Percentiles rank a stretch among this genome's conserved stretches.
Conservation (phyloP, 2,888 invertebrate genomes). For the Drosophila stalkeri region DNA sequence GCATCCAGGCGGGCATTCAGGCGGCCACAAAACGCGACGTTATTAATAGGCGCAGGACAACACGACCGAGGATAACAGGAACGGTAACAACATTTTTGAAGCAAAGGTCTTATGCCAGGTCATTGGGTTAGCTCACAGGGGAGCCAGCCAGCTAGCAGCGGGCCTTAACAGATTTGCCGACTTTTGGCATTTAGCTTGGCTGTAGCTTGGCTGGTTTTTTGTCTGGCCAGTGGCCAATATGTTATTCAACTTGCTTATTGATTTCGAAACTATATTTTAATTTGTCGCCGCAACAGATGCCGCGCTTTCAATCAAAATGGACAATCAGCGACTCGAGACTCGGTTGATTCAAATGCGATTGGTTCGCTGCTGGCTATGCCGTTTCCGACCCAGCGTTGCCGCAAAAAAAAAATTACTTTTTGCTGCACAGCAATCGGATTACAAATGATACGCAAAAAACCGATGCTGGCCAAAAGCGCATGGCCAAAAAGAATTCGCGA, state of each 20-base stretch:
- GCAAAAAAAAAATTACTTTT: slow-evolving; percentile 20
- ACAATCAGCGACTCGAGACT: slow-evolving; percentile 44
- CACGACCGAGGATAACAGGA: slow-evolving; percentile 17
- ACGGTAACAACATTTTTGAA: slow-evolving; percentile 22
- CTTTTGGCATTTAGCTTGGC: slow-evolving; percentile 37
- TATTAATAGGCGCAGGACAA: slow-evolving; percentile 52
- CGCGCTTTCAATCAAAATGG: slow-evolving; percentile 63
- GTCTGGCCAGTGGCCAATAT: slow-evolving; percentile 29
- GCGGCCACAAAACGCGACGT: slow-evolving; percentile 32
- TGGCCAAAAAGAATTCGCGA: slow-evolving; percentile 5
- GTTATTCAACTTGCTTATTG: slow-evolving; percentile 48
- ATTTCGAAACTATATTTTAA: slow-evolving; percentile 57
- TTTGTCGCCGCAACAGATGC: slow-evolving; percentile 56
- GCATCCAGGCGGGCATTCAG: slow-evolving; percentile 16
- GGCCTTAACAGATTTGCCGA: slow-evolving; percentile 69
- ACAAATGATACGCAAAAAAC: slow-evolving; percentile 44
- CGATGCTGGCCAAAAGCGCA: slow-evolving; percentile 15
- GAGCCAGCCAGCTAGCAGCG: slow-evolving; percentile 4
- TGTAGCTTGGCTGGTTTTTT: slow-evolving; percentile 17
- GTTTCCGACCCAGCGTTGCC: not conserved
- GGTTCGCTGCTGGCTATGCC: not conserved
- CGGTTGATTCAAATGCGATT: slow-evolving; percentile 23
- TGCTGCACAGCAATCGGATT: slow-evolving; percentile 60
- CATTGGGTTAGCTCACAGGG: slow-evolving; percentile 20
- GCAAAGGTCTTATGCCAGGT: slow-evolving; percentile 36